phyloP scores from a whole-genome alignment of 2,797 vertebrate genomes.

The Crocidura indochinensis region DNA sequence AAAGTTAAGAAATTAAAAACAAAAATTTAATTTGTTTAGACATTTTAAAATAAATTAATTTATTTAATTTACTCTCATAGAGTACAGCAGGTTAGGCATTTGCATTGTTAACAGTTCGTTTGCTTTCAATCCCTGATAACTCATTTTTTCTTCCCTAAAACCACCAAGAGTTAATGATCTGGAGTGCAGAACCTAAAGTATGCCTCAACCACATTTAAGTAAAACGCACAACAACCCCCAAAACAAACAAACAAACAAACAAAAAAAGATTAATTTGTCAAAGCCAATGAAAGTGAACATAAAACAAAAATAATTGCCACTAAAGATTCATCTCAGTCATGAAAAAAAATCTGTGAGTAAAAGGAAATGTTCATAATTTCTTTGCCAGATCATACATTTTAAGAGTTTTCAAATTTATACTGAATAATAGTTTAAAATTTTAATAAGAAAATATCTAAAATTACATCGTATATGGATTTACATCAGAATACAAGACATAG shows the following conservation, averaged over 20 bases:
- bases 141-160: no score
- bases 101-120: no score
- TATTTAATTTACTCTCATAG: no score
- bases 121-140: no score
- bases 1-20: no score
- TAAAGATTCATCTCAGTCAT: neutral
- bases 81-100: no score
- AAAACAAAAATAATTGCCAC: neutral
- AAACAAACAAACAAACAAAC: neutral
- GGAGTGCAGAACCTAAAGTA: no score
- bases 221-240: no score
- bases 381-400: neutral
- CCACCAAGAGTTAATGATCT: no score
- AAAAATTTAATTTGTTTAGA: no score
- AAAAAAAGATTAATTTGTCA: neutral
- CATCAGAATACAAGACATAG: neutral
- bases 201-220: no score
- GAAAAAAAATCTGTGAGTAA: neutral
- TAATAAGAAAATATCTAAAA: conserved; percentile 32
- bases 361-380: conserved; percentile 6
- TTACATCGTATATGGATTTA: neutral
- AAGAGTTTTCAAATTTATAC: neutral
- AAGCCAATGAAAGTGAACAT: neutral
- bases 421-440: neutral
- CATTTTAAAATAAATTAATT: no score